Evolutionary conservation across 2,888 invertebrate species (phyloP).

Genomic region (Tipula lateralis): DNA sequence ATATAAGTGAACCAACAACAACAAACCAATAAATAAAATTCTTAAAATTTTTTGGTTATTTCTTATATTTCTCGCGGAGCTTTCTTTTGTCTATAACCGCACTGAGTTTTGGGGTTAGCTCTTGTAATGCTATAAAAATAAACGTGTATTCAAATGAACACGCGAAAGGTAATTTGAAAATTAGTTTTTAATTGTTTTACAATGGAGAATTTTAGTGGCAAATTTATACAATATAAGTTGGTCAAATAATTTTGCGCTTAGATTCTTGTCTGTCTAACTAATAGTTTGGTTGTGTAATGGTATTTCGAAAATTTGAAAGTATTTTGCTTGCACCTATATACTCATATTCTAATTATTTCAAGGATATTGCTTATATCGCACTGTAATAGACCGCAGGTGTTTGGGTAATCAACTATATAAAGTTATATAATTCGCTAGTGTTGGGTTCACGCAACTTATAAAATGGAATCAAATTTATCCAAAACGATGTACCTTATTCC

Average conservation of each 20-base stretch:
- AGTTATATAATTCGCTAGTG: no score
- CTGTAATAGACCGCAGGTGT: neutral
- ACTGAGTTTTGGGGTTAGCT: neutral
- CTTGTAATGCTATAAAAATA: neutral
- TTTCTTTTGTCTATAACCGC: neutral
- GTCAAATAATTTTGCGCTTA: neutral
- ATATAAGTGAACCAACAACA: neutral
- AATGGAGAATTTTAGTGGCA: neutral
- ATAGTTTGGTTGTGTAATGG: neutral
- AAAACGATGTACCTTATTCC: no score
- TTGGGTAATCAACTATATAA: no score
- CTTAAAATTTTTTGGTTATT: neutral
- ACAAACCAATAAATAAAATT: neutral
- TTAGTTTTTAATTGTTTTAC: conserved; percentile 5
- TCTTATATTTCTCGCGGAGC: neutral
- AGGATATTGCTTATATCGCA: neutral
- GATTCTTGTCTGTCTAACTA: neutral
- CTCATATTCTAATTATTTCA: neutral
- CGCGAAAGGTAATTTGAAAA: conserved; percentile 19
- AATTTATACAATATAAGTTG: neutral
- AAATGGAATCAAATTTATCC: no score
- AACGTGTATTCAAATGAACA: neutral
- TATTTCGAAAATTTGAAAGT: neutral
- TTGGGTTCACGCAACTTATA: no score
- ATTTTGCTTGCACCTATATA: neutral